Conservation (phyloP, 2,797 vertebrate genomes). For the Poecilia picta region DNA sequence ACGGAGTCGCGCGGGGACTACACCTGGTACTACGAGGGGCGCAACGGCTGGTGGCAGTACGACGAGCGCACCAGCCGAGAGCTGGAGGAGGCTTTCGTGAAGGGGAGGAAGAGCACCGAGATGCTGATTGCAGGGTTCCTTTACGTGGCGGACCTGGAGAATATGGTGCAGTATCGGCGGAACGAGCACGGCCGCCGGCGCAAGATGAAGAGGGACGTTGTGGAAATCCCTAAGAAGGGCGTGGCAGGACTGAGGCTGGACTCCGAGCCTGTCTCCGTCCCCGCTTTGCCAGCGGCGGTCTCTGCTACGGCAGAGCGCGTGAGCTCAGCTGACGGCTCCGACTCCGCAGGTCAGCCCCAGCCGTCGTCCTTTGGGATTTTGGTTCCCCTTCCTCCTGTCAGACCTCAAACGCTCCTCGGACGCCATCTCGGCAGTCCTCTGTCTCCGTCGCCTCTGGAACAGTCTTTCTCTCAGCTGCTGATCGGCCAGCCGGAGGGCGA, state of each 20-base stretch:
- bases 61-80: conserved; percentile 94
- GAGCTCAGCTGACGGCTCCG: conserved; percentile 89
- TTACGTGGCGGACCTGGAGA: conserved; percentile 95
- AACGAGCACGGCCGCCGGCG: conserved; percentile 94
- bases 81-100: conserved; percentile 93
- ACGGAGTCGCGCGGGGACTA: conserved; percentile 74
- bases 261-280: conserved; percentile 52
- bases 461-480: conserved; percentile 88
- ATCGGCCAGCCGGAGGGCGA: conserved; percentile 83
- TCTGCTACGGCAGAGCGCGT: conserved; percentile 71
- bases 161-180: conserved; percentile 96
- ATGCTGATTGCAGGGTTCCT: conserved; percentile 97
- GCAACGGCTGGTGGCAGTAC: conserved; percentile 99
- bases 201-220: conserved; percentile 94
- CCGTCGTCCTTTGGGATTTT: conserved; percentile 69
- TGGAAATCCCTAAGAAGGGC: conserved; percentile 95
- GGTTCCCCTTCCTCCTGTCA: conserved; percentile 76
- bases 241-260: conserved; percentile 93
- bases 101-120: conserved; percentile 94
- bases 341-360: conserved; percentile 67
- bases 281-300: conserved; percentile 19
- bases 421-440: conserved; percentile 81
- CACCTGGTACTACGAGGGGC: conserved; percentile 97
- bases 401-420: conserved; percentile 84
- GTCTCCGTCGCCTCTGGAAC: conserved; percentile 82